These are phyloP conservation scores for Auanema freiburgensis DNA, from an alignment of 2,888 invertebrate species.

Conservation along the genomic window DNA sequence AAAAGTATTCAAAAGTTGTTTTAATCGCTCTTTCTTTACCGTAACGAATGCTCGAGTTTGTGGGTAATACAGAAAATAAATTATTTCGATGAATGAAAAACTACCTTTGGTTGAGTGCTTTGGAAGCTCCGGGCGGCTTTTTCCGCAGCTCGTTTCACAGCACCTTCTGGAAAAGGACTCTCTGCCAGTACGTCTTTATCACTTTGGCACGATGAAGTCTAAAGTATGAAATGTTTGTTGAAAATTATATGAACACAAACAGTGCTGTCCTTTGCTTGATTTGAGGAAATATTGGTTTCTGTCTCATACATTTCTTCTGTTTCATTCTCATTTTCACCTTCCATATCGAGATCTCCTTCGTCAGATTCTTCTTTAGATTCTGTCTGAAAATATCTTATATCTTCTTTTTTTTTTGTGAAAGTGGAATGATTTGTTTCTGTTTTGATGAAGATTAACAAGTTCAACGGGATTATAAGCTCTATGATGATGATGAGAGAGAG, in stretches of 20 bases:
- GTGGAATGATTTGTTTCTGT: neutral
- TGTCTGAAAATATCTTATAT: slow-evolving; percentile 24
- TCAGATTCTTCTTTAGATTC: slow-evolving; percentile 49
- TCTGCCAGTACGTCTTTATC: slow-evolving; percentile 34
- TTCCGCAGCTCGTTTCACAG: slow-evolving; percentile 62
- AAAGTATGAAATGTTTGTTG: neutral
- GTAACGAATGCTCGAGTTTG: too few species aligned
- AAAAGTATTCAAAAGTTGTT: too few species aligned
- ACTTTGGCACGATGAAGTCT: slow-evolving; percentile 11
- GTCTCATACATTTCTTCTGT: slow-evolving; percentile 37
- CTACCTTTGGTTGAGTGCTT: slow-evolving; percentile 63
- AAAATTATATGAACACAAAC: neutral
- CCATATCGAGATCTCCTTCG: slow-evolving; percentile 43
- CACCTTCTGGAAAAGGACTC: slow-evolving; percentile 59
- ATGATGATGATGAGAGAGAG: too few species aligned
- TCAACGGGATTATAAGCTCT: too few species aligned
- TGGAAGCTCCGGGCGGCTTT: slow-evolving; percentile 61
- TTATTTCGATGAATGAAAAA: slow-evolving; percentile 6
- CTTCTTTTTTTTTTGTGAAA: slow-evolving; percentile 2
- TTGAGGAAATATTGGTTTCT: slow-evolving; percentile 20
- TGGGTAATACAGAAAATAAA: too few species aligned
- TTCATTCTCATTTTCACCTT: slow-evolving; percentile 36
- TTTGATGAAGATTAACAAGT: too few species aligned
- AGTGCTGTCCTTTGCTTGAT: neutral
- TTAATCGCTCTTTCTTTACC: too few species aligned